Evolutionary conservation across 2,797 vertebrate species (phyloP).

Genomic region (Chaenodraco wilsoni): DNA sequence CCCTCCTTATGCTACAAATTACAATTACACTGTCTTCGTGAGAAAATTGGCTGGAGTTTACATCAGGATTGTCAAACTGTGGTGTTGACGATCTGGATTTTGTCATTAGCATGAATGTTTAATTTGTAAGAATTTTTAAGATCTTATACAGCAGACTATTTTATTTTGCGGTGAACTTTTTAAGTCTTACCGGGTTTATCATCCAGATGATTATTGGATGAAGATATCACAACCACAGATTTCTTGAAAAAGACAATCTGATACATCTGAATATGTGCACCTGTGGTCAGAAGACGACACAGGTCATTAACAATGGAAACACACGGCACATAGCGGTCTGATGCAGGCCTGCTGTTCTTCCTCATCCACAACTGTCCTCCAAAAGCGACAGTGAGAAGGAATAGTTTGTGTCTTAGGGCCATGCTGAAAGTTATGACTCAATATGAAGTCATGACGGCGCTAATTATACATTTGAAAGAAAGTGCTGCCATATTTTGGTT

Average conservation of each 20-base stretch:
- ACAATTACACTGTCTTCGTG: constrained; percentile 23
- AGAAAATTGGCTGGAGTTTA: constrained; percentile 24
- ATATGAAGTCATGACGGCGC: constrained; percentile 71
- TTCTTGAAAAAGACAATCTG: constrained; percentile 5
- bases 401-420: constrained; percentile 39
- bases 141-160: constrained; percentile 19
- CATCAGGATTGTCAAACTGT: background rate
- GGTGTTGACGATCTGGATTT: constrained; percentile 47
- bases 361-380: constrained; percentile 43
- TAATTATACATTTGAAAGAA: constrained; percentile 71
- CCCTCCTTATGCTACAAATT: constrained; percentile 24
- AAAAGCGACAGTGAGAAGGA: constrained; percentile 26
- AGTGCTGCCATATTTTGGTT: constrained; percentile 66
- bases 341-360: constrained; percentile 36
- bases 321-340: constrained; percentile 27
- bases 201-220: constrained; percentile 38
- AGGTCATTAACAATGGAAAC: constrained; percentile 34
- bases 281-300: constrained; percentile 26
- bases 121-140: constrained; percentile 37
- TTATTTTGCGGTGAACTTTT: constrained; percentile 9
- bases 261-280: constrained; percentile 20
- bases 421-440: constrained; percentile 60
- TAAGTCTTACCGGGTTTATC: constrained; percentile 14
- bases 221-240: constrained; percentile 11
- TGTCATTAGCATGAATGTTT: constrained; percentile 34